phyloP scores from a whole-genome alignment of 2,113 vertebrate genomes.

The Brachyhypopomus gauderio region DNA sequence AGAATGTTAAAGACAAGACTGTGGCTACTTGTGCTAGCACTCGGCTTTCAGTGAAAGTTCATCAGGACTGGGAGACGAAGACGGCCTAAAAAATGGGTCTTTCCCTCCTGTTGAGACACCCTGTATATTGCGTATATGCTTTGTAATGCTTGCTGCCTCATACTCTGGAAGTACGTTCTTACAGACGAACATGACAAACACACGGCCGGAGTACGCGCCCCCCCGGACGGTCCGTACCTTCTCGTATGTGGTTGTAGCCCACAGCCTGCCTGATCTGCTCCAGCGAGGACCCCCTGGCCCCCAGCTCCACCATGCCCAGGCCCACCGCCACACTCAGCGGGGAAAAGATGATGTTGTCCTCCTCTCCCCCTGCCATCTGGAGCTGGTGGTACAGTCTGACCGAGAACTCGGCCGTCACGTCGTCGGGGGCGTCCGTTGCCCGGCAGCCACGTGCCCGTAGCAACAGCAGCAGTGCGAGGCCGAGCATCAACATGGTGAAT shows the following conservation, averaged over 20 bases:
- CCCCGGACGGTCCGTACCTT: constrained; percentile 68
- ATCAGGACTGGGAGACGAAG: no score
- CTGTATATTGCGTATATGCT: no score
- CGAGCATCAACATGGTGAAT: constrained; percentile 79
- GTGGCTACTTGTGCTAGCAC: no score
- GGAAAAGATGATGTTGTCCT: constrained; percentile 91
- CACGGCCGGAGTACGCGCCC: no score
- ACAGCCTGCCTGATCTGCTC: constrained; percentile 88
- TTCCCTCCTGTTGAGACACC: no score
- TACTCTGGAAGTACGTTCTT: no score
- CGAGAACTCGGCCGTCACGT: constrained; percentile 85
- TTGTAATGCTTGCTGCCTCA: no score
- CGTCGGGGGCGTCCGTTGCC: constrained; percentile 80
- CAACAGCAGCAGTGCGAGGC: constrained; percentile 78
- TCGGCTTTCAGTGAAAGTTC: no score
- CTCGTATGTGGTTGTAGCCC: constrained; percentile 85
- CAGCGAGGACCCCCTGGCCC: constrained; percentile 85
- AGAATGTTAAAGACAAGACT: no score
- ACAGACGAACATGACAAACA: no score
- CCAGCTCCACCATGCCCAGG: constrained; percentile 93
- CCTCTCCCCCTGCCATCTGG: constrained; percentile 81
- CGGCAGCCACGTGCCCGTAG: constrained; percentile 74
- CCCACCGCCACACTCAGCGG: constrained; percentile 87
- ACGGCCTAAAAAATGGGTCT: no score
- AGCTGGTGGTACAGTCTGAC: constrained; percentile 92